phyloP scores from a whole-genome alignment of 2,113 vertebrate genomes.

The Odobenus rosmarus region DNA sequence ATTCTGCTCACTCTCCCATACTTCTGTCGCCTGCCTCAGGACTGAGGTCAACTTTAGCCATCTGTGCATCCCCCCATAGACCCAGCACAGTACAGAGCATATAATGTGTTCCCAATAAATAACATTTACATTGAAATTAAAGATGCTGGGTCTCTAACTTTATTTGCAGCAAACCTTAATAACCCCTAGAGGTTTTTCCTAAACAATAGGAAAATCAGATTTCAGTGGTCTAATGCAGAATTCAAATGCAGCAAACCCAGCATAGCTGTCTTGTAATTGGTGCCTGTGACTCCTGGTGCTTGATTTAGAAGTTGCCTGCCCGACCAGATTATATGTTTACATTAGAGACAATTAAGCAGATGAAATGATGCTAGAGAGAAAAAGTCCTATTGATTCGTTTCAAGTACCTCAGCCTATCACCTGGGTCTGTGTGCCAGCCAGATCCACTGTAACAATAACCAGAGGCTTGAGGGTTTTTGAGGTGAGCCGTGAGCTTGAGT shows the following conservation, averaged over 20 bases:
- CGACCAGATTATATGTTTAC: neutral
- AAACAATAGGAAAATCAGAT: neutral
- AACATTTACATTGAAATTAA: neutral
- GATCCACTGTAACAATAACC: neutral
- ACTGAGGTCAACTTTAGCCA: neutral
- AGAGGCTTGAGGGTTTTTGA: neutral
- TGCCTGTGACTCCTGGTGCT: neutral
- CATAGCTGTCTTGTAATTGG: neutral
- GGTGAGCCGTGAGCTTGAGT: neutral
- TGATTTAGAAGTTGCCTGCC: neutral
- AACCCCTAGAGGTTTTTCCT: conserved; percentile 64
- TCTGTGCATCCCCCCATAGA: neutral
- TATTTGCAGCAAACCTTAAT: neutral
- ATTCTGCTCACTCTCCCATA: neutral
- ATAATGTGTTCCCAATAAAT: neutral
- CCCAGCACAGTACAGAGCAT: too few relatives aligned
- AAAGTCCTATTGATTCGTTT: neutral
- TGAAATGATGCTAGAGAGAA: neutral
- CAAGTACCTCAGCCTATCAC: neutral
- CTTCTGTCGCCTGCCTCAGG: neutral
- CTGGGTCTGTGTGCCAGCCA: neutral
- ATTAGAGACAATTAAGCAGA: neutral
- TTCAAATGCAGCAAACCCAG: neutral
- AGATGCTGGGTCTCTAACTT: neutral
- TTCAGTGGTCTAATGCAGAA: neutral